phyloP scores from a whole-genome alignment of 2,888 invertebrate genomes.

The Chloroclysta siterata region DNA sequence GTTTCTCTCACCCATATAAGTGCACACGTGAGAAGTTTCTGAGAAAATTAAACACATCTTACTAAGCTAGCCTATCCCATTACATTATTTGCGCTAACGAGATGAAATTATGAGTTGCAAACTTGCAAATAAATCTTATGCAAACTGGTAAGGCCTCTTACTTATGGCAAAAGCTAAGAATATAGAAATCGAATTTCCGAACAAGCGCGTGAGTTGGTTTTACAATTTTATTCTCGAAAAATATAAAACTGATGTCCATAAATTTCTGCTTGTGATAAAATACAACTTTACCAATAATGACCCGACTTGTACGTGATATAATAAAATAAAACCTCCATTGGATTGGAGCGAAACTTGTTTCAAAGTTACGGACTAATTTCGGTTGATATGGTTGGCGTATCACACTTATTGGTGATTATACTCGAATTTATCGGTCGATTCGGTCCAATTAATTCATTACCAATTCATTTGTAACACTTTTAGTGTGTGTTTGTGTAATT shows the following conservation, averaged over 20 bases:
- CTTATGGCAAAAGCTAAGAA: background rate
- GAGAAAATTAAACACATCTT: conserved; percentile 23
- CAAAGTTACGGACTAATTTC: conserved; percentile 58
- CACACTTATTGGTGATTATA: conserved; percentile 59
- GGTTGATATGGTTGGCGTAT: conserved; percentile 57
- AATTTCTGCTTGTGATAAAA: conserved; percentile 15
- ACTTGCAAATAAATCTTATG: conserved; percentile 15
- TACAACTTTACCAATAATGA: conserved; percentile 23
- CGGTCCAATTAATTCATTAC: conserved; percentile 59
- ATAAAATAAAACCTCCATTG: conserved; percentile 31
- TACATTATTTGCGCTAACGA: conserved; percentile 20
- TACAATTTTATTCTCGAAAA: conserved; percentile 13
- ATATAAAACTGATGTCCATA: conserved; percentile 3
- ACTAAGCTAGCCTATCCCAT: conserved; percentile 15
- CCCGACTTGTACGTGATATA: conserved; percentile 23
- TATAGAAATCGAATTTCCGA: conserved; percentile 9
- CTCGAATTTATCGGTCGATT: conserved; percentile 57
- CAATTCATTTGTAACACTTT: conserved; percentile 43
- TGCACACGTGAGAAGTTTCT: conserved; percentile 25
- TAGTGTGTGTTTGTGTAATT: conserved; percentile 49
- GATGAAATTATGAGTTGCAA: conserved; percentile 17
- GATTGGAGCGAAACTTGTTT: conserved; percentile 47
- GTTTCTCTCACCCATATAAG: conserved; percentile 28
- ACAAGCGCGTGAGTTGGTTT: conserved; percentile 8
- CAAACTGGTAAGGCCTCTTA: conserved; percentile 7